phyloP scores from a whole-genome alignment of 2,888 invertebrate genomes.

The Mythimna loreyi region DNA sequence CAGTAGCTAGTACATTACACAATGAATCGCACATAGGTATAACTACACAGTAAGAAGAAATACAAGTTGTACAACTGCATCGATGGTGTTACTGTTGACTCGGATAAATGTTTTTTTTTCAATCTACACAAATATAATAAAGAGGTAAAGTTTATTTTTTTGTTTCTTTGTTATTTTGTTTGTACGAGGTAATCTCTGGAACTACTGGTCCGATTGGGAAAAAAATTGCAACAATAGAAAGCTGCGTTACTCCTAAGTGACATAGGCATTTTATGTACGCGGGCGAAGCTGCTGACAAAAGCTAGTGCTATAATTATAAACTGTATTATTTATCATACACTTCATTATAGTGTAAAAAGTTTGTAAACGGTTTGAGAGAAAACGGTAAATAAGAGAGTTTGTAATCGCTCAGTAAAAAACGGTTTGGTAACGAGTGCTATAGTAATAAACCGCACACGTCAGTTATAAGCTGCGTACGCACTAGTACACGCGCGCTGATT shows the following conservation, averaged over 20 bases:
- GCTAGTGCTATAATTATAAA: too few species aligned
- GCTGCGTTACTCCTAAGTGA: too few species aligned
- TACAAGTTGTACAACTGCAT: too few species aligned
- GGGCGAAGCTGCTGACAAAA: too few species aligned
- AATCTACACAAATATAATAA: constrained; percentile 33
- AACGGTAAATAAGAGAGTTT: constrained; percentile 23
- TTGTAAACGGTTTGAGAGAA: constrained; percentile 42
- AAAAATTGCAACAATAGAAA: too few species aligned
- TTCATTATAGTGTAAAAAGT: constrained; percentile 46
- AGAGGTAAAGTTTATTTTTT: too few species aligned
- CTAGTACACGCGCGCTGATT: constrained; percentile 1
- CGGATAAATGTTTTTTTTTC: constrained; percentile 60
- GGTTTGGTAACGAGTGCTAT: constrained; percentile 26
- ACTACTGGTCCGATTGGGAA: too few species aligned
- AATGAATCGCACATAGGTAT: constrained; percentile 56
- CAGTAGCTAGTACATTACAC: constrained; percentile 44
- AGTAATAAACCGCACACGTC: constrained; percentile 16
- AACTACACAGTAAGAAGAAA: constrained; percentile 61
- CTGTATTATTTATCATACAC: constrained; percentile 61
- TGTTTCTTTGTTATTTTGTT: too few species aligned
- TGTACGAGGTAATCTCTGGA: too few species aligned
- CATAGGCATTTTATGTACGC: too few species aligned
- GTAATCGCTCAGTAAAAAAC: constrained; percentile 25
- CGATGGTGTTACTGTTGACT: too few species aligned
- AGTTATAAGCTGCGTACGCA: constrained; percentile 6